These are phyloP conservation scores for Araneus ventricosus DNA, from an alignment of 1,140 invertebrate species.

Conservation along the genomic window DNA sequence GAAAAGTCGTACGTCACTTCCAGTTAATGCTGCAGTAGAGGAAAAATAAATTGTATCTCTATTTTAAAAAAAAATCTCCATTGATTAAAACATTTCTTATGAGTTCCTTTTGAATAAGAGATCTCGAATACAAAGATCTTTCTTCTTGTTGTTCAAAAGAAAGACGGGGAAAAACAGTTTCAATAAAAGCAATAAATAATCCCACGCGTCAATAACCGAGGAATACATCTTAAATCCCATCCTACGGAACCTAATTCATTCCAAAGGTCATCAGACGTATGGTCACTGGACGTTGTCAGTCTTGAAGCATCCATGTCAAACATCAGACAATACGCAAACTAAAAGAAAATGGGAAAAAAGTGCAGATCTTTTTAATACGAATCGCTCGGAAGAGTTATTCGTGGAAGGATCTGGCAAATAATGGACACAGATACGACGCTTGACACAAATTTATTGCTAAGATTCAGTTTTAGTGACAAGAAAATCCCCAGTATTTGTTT, in stretches of 20 bases:
- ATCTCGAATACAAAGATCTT: no score
- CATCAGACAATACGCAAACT: neutral
- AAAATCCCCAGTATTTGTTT: conserved; percentile 35
- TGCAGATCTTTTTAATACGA: neutral
- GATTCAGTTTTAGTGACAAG: conserved; percentile 10
- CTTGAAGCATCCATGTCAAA: neutral
- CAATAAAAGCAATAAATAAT: no score
- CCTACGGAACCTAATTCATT: neutral
- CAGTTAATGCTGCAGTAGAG: no score
- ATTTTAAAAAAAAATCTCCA: no score
- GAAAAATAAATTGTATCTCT: no score
- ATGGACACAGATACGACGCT: neutral
- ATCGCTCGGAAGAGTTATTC: neutral
- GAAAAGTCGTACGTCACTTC: no score
- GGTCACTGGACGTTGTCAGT: neutral
- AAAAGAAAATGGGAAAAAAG: neutral
- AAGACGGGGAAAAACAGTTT: no score
- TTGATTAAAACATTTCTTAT: no score
- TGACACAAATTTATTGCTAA: conserved; percentile 13
- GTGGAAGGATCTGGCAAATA: conserved; percentile 5
- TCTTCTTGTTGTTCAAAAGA: no score
- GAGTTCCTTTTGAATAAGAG: no score
- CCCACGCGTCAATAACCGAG: no score
- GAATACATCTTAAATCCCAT: neutral
- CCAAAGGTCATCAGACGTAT: neutral